Evolutionary conservation across 2,888 invertebrate genomes (phyloP), one percentile per base, ranked within the genome.

Genomic region (Phyllotreta striolata): DNA sequence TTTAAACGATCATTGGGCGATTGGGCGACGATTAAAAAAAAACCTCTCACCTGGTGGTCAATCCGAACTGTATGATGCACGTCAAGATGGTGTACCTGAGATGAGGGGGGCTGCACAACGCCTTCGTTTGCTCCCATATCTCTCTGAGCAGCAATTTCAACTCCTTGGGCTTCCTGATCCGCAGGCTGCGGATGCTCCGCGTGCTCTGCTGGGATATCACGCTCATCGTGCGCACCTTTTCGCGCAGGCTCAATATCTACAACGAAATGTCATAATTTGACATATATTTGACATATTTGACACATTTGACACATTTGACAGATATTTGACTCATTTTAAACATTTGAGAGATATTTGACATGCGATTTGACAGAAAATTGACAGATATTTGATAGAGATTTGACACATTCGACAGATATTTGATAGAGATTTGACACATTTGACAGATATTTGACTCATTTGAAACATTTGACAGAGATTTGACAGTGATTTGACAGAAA

Each of bases 21-120:
- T 24, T 4, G 24, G 24, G 24, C 24, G 24, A 24, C 6, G 41
- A 8, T 35, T 6, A 54, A 34, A 9, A 3, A 12, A 12, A 9
- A 13, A 44, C n/a, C 14, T 55, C 44, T 80, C 78, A 89, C 89
- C 89, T 89, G 56, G 91, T 89, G 44, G 92, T 92, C 65, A 92
- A 82, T 72, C 93, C 93, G 79, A 93, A 93, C 77, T 93, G 92
- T 72, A 94, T 91, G 43, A 89, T 84, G 78, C 93, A 91, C 52
- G 92, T 90, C 64, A 92, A 84, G 58, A 90, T 77, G 35, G 92
- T 92, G 79, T 91, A 91, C 74, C 88, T 87, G 55, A 91, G 83
- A 83, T 91, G 90, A 8, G 91, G 91, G 1, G 90, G 87, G 73
- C 84, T 87, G 82, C 89, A 92, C 6, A 92, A 84, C 1, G 89